Base-by-base conservation (phyloP, 2,797 vertebrate genomes). In the Sebastes baramenuke region DNA sequence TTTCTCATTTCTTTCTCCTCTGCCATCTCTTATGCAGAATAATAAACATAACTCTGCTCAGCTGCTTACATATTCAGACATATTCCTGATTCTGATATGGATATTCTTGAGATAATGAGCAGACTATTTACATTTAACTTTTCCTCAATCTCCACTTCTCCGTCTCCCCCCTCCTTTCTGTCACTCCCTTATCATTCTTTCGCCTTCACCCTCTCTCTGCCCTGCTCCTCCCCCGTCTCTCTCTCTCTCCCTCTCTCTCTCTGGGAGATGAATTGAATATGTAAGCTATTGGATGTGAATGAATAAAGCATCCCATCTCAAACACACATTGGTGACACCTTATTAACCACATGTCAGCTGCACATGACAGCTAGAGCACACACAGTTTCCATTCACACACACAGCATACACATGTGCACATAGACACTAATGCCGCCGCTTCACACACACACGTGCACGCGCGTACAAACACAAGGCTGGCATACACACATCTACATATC, bases 241-340 rank as follows among this genome's bases (percentile, higher is more conserved):
- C 62, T 68, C 5, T n/a, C 10, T 60, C 34, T n/a, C n/a, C 2
- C 30, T 18, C 32, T 25, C 58, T 49, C 67, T 93, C 84, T 80
- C 84, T 75, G 80, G 82, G 83, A 92, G 90, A 93, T 94, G 85
- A 94, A 93, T 91, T 89, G 90, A 94, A 93, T 92, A 93, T 93
- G 92, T 90, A 91, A 94, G 89, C 89, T 89, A 91, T 90, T 94
- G 91, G 88, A 91, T 93, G 88, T 89, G 92, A 93, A 93, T 95
- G 93, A 95, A 94, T 94, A 94, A 94, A 94, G 94, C 89, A 90
- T 92, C 86, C 90, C 82, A 16, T 93, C 90, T 91, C 89, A 93
- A 94, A 94, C 92, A 93, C 94, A 94, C 94, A 92, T 86, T 81
- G 94, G 93, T 94, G 94, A 95, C 93, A 95, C 93, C 93, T 94